These are phyloP conservation scores for Camponotus pennsylvanicus DNA, from an alignment of 1,140 invertebrate genomes.

Conservation along the genomic window DNA sequence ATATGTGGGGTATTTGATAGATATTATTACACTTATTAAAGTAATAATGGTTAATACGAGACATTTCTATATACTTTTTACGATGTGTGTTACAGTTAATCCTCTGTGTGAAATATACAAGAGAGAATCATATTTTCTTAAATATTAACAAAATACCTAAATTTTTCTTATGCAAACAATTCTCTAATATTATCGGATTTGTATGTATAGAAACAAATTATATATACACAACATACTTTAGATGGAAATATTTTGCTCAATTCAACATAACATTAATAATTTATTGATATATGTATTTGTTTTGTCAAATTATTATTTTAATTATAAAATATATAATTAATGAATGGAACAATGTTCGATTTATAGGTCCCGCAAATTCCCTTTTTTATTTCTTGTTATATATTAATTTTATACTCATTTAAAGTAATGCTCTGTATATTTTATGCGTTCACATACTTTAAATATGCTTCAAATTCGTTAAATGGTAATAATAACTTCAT, in stretches of 20 bases:
- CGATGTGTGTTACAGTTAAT: constrained; percentile 30
- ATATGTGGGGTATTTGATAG: constrained; percentile 33
- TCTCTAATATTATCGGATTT: constrained; percentile 28
- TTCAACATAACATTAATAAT: constrained; percentile 24
- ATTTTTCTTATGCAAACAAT: constrained; percentile 24
- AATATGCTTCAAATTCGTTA: constrained; percentile 72
- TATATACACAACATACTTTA: constrained; percentile 52
- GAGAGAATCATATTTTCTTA: background rate
- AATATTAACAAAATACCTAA: constrained; percentile 22
- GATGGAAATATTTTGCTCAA: background rate
- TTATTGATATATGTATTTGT: background rate
- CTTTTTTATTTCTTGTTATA: constrained; percentile 13
- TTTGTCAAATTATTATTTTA: constrained; percentile 31
- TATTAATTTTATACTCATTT: constrained; percentile 43
- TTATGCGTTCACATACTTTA: constrained; percentile 37
- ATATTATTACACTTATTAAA: constrained; percentile 51
- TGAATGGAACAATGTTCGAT: constrained; percentile 40
- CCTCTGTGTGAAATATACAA: constrained; percentile 42
- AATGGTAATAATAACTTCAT: constrained; percentile 79
- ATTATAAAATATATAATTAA: constrained; percentile 37
- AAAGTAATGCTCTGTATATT: constrained; percentile 8
- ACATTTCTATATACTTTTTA: constrained; percentile 31
- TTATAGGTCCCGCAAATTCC: constrained; percentile 71
- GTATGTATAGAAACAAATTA: constrained; percentile 52
- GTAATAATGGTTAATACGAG: constrained; percentile 55